Evolutionary conservation across 2,113 vertebrate species (phyloP).

Genomic region (Labeo catla): DNA sequence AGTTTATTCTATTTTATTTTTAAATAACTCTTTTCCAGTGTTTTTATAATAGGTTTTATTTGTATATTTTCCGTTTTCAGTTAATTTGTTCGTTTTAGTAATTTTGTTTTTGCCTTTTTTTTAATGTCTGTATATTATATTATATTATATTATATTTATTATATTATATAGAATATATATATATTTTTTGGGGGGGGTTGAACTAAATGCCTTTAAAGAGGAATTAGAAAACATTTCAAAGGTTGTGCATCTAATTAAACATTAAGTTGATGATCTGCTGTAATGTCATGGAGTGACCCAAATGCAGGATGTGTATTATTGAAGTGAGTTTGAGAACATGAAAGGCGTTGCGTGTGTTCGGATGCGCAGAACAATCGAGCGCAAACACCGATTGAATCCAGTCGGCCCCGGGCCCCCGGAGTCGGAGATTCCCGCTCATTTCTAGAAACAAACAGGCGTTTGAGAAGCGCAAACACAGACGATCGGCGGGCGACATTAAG

Average conservation of each 20-base stretch:
- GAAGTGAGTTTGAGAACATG: background rate
- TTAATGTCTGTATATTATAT: too few relatives aligned
- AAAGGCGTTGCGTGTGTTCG: slow-evolving; percentile 51
- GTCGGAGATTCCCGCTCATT: slow-evolving; percentile 64
- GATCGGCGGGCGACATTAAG: slow-evolving; percentile 55
- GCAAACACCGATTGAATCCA: slow-evolving; percentile 69
- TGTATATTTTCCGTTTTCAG: too few relatives aligned
- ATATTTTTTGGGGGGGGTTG: background rate
- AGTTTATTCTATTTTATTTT: too few relatives aligned
- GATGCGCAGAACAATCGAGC: slow-evolving; percentile 63
- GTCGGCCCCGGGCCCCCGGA: slow-evolving; percentile 54
- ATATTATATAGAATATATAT: background rate
- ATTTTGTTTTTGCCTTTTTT: too few relatives aligned
- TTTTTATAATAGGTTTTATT: too few relatives aligned
- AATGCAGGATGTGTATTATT: background rate
- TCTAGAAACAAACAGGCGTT: slow-evolving; percentile 57
- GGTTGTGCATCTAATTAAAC: background rate
- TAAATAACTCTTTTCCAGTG: too few relatives aligned
- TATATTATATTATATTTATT: too few relatives aligned
- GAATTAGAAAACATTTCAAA: background rate
- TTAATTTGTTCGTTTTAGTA: too few relatives aligned
- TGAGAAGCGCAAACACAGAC: slow-evolving; percentile 55
- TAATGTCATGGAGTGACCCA: background rate
- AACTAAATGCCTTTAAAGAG: too few relatives aligned
- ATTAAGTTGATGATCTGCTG: background rate